Conservation (phyloP, 2,888 invertebrate genomes). For the Spisula subtruncata region DNA sequence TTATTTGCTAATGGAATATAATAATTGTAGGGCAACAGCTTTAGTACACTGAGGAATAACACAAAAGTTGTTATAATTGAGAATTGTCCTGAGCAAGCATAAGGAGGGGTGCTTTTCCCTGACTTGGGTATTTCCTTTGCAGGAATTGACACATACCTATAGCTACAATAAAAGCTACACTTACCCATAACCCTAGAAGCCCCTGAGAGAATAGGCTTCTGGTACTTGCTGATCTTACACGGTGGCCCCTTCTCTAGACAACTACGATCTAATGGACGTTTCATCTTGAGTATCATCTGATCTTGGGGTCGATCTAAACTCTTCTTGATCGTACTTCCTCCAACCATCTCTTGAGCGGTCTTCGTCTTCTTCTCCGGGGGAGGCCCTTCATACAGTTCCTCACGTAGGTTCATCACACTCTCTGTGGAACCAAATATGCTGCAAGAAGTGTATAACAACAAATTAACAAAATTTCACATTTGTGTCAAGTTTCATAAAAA, state of each 20-base stretch:
- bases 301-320: conserved; percentile 80
- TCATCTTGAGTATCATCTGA: conserved; percentile 77
- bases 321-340: conserved; percentile 79
- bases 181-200: conserved; percentile 18
- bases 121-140: no score
- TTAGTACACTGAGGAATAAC: no score
- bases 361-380: conserved; percentile 71
- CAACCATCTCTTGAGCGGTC: conserved; percentile 77
- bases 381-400: conserved; percentile 75
- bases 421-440: conserved; percentile 83
- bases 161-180: neutral
- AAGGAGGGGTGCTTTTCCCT: neutral
- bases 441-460: conserved; percentile 32
- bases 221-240: conserved; percentile 63
- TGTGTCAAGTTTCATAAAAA: no score
- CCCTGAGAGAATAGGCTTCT: conserved; percentile 27
- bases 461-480: no score
- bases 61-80: neutral
- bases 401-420: conserved; percentile 80
- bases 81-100: neutral
- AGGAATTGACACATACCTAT: no score
- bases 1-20: no score
- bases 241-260: conserved; percentile 85
- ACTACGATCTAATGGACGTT: conserved; percentile 83
- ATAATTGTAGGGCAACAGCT: no score